Evolutionary conservation across 2,888 invertebrate genomes (phyloP).

Genomic region (Drosophila hamatofila): DNA sequence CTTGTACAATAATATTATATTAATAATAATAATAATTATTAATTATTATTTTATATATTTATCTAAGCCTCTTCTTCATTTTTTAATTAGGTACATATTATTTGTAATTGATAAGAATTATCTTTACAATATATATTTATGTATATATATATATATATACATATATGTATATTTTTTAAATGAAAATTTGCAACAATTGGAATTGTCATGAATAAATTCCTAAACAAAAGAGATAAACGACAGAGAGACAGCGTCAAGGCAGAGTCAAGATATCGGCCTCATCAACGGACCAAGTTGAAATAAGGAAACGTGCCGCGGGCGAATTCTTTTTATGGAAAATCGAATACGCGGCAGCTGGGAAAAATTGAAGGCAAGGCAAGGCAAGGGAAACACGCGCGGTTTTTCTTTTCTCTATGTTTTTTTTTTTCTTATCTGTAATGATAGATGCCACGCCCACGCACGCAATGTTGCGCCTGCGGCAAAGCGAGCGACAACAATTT

Average conservation of each 20-base stretch:
- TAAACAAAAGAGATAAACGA: slow-evolving; percentile 21
- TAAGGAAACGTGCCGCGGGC: slow-evolving; percentile 46
- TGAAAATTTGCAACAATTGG: slow-evolving; percentile 10
- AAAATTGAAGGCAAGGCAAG: slow-evolving; percentile 28
- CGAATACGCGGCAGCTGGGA: slow-evolving; percentile 32
- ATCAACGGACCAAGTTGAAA: slow-evolving; percentile 2
- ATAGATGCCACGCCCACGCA: slow-evolving; percentile 75
- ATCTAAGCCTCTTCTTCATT: too few species aligned
- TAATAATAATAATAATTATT: too few species aligned
- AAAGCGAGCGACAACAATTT: slow-evolving; percentile 73
- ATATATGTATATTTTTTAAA: background rate
- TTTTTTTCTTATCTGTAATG: slow-evolving; percentile 68
- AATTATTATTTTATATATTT: too few species aligned
- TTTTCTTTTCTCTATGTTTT: slow-evolving; percentile 39
- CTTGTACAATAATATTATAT: too few species aligned
- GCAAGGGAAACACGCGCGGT: slow-evolving; percentile 52
- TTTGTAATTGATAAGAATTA: too few species aligned
- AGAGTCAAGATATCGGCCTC: slow-evolving; percentile 34
- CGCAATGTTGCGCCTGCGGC: slow-evolving; percentile 46
- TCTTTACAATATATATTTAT: too few species aligned
- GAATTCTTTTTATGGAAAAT: slow-evolving; percentile 47
- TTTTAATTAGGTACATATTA: too few species aligned
- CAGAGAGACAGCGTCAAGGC: background rate
- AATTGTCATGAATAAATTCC: slow-evolving; percentile 8
- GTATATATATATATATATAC: too few species aligned